phyloP scores from a whole-genome alignment of 2,113 vertebrate species.

The Campylorhamphus procurvoides region DNA sequence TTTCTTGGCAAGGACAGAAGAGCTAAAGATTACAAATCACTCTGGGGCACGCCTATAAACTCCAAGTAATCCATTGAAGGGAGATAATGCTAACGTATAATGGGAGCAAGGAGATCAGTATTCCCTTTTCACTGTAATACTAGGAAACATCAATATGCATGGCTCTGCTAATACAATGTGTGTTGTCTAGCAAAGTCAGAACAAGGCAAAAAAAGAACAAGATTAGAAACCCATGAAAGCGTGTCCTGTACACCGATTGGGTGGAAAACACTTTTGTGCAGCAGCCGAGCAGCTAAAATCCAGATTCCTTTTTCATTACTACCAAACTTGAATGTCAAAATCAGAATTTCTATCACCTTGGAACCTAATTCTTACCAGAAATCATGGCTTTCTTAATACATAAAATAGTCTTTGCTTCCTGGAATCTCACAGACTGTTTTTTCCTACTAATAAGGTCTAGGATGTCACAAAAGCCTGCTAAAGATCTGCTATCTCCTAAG shows the following conservation, averaged over 20 bases:
- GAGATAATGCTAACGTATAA: slow-evolving; percentile 28
- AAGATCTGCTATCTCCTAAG: background rate
- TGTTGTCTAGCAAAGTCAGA: slow-evolving; percentile 46
- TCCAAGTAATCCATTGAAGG: slow-evolving; percentile 47
- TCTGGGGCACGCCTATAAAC: slow-evolving; percentile 2
- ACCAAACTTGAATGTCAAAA: slow-evolving; percentile 11
- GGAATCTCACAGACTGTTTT: background rate
- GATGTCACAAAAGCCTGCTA: background rate
- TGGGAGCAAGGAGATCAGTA: slow-evolving; percentile 28
- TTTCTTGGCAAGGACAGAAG: slow-evolving; percentile 26
- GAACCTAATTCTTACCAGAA: background rate
- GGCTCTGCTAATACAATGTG: slow-evolving; percentile 35
- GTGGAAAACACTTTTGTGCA: slow-evolving; percentile 14
- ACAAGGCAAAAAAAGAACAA: slow-evolving; percentile 43
- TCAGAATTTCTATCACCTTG: background rate
- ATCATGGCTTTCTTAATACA: background rate
- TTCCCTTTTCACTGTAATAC: slow-evolving; percentile 39
- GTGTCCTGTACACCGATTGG: background rate
- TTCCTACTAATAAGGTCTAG: background rate
- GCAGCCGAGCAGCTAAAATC: background rate
- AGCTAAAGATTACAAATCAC: slow-evolving; percentile 44
- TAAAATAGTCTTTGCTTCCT: background rate
- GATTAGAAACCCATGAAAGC: slow-evolving; percentile 51
- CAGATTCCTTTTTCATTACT: background rate
- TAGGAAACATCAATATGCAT: slow-evolving; percentile 46